Evolutionary conservation across 2,113 vertebrate species (phyloP).

Genomic region (Pollachius pollachius): DNA sequence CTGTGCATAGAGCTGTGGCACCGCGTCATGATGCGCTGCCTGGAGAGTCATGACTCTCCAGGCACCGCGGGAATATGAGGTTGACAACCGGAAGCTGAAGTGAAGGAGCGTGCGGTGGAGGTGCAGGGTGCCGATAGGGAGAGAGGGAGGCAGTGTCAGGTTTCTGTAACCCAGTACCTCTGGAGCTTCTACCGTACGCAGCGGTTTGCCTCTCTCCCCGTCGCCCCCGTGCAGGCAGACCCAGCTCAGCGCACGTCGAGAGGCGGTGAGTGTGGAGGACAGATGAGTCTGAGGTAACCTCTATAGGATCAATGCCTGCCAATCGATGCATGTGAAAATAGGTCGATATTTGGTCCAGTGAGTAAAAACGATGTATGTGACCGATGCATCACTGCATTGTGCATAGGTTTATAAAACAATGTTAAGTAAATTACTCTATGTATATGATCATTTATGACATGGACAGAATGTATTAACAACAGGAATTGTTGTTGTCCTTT

Average conservation of each 20-base stretch:
- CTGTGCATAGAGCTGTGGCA: background rate
- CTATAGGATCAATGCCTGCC: background rate
- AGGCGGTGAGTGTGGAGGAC: constrained; percentile 15
- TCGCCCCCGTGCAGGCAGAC: constrained; percentile 30
- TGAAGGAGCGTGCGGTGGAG: constrained; percentile 18
- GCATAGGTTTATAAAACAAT: too few relatives aligned
- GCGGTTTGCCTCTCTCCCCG: constrained; percentile 42
- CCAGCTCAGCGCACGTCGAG: constrained; percentile 6
- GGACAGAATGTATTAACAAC: background rate
- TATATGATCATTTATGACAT: background rate
- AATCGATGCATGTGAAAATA: constrained; percentile 21
- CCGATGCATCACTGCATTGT: too few relatives aligned
- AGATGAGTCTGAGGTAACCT: constrained; percentile 12
- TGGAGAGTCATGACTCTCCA: constrained; percentile 35
- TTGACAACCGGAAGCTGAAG: constrained; percentile 48
- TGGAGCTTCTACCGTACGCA: constrained; percentile 49
- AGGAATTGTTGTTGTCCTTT: background rate
- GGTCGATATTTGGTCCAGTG: constrained; percentile 6
- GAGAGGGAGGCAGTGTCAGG: constrained; percentile 45
- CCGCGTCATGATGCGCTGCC: too few relatives aligned
- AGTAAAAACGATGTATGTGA: background rate
- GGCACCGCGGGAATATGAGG: constrained; percentile 50
- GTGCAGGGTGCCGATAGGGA: constrained; percentile 53
- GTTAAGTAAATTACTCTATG: background rate
- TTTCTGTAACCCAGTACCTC: constrained; percentile 69